Evolutionary conservation across 2,888 invertebrate genomes (phyloP).

Genomic region (Melinaea menophilus): DNA sequence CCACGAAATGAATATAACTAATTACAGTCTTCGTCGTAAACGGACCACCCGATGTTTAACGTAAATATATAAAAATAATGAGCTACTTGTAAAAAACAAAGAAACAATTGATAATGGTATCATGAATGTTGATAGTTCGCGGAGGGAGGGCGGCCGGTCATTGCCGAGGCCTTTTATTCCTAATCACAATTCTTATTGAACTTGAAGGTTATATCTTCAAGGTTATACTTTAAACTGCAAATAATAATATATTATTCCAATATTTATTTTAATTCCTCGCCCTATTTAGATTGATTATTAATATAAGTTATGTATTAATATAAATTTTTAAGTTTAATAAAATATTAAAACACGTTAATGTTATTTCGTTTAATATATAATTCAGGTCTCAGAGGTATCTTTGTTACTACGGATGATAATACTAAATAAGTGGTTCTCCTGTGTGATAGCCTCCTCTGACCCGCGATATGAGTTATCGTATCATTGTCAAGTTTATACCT

Average conservation of each 20-base stretch:
- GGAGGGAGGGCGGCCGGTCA: background rate
- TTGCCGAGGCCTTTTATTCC: background rate
- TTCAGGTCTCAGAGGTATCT: background rate
- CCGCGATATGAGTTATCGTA: background rate
- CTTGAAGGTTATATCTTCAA: background rate
- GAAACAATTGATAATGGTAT: slow-evolving; percentile 13
- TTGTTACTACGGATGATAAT: slow-evolving; percentile 2
- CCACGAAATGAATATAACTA: too few relatives aligned
- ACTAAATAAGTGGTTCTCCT: background rate
- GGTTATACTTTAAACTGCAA: background rate
- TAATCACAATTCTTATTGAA: background rate
- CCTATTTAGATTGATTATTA: too few relatives aligned
- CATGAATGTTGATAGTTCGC: background rate
- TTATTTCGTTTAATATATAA: too few relatives aligned
- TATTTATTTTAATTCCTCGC: too few relatives aligned
- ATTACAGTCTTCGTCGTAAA: too few relatives aligned
- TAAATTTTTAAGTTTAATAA: too few relatives aligned
- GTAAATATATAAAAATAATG: background rate
- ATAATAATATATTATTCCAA: background rate
- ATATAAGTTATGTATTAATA: too few relatives aligned
- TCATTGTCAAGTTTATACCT: slow-evolving; percentile 7
- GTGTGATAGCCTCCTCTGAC: background rate
- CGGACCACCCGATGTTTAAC: background rate
- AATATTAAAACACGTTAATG: too few relatives aligned
- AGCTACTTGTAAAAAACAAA: background rate